phyloP scores from a whole-genome alignment of 1,140 invertebrate species.

The Drosophila aff. region DNA sequence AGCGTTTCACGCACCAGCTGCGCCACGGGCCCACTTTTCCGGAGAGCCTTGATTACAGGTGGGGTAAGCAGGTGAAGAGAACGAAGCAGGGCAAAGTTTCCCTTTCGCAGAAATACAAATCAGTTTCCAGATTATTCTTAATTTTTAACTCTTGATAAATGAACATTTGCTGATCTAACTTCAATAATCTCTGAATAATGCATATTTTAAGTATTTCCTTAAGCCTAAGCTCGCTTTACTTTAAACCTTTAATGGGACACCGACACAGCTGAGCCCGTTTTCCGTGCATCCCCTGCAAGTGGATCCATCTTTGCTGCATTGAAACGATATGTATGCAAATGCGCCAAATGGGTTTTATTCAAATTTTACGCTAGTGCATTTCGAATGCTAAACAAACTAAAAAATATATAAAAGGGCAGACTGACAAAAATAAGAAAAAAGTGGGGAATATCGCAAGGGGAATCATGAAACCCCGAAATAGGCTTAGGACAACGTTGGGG shows the following conservation, averaged over 20 bases:
- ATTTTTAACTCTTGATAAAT: not conserved
- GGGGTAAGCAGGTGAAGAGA: not conserved
- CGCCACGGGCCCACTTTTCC: not conserved
- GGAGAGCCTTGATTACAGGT: slow-evolving; percentile 8
- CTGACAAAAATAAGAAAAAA: slow-evolving; percentile 18
- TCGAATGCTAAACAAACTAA: slow-evolving; percentile 62
- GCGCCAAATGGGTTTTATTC: slow-evolving; percentile 78
- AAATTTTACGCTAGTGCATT: slow-evolving; percentile 69
- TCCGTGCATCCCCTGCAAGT: slow-evolving; percentile 4
- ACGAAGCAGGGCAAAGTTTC: not conserved
- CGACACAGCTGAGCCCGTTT: not conserved
- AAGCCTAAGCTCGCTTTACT: not conserved
- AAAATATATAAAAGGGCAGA: slow-evolving; percentile 13
- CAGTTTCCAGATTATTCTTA: not conserved
- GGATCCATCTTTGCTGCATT: slow-evolving; percentile 34
- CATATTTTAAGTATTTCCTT: no score
- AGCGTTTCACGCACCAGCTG: slow-evolving; percentile 59
- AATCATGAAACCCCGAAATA: slow-evolving; percentile 46
- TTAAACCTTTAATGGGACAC: slow-evolving; percentile 3
- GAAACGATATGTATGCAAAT: slow-evolving; percentile 71
- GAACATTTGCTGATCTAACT: not conserved
- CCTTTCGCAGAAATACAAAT: not conserved
- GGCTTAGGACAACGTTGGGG: slow-evolving; percentile 50
- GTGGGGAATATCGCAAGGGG: slow-evolving; percentile 22
- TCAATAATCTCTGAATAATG: not conserved